Evolutionary conservation across 2,888 invertebrate genomes (phyloP).

Genomic region (Pterostichus madidus): DNA sequence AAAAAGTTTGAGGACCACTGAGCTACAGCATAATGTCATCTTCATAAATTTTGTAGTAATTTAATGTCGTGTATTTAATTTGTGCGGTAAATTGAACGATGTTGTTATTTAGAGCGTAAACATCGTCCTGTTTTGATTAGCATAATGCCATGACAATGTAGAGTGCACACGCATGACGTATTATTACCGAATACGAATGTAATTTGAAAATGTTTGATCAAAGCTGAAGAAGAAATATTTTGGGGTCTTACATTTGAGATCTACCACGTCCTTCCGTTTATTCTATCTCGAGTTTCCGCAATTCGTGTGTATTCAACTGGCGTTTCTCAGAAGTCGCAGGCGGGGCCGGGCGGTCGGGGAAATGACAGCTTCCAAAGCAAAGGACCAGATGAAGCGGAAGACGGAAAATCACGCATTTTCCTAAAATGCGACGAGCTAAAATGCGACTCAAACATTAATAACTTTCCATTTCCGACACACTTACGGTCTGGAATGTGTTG

Average conservation of each 20-base stretch:
- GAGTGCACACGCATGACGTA: background rate
- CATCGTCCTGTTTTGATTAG: no score
- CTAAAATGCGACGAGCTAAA: constrained; percentile 46
- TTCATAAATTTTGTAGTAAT: no score
- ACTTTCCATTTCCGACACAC: constrained; percentile 38
- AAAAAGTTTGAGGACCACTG: no score
- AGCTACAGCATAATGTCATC: no score
- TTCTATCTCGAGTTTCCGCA: constrained; percentile 44
- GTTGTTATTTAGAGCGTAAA: no score
- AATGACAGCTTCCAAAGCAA: constrained; percentile 50
- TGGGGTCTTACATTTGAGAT: constrained; percentile 13
- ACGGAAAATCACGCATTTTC: constrained; percentile 60
- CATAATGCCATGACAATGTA: no score
- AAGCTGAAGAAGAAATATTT: constrained; percentile 31
- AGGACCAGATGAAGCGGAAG: constrained; percentile 60
- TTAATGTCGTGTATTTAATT: no score
- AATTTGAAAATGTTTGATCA: constrained; percentile 36
- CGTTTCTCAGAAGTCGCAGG: constrained; percentile 59
- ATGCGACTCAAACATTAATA: constrained; percentile 52
- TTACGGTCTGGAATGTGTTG: constrained; percentile 11
- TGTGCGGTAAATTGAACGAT: no score
- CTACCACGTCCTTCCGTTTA: constrained; percentile 47
- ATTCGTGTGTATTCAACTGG: constrained; percentile 65
- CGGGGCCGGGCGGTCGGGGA: constrained; percentile 3
- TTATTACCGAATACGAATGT: constrained; percentile 6